Conservation (phyloP, 2,113 vertebrate species). For the Cygnus buccinator region DNA sequence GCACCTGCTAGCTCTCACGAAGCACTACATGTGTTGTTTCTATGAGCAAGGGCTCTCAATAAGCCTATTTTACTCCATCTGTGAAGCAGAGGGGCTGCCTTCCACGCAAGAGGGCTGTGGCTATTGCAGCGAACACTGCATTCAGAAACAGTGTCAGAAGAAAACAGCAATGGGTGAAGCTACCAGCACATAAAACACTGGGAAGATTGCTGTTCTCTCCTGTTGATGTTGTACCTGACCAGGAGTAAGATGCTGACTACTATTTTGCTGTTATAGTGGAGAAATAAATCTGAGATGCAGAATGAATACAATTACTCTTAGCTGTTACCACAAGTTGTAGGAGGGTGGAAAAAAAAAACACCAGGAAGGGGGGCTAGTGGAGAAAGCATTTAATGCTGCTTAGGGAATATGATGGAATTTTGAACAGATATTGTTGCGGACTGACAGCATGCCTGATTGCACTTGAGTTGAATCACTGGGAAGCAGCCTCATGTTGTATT, state of each 20-base stretch:
- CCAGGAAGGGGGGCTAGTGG: not conserved
- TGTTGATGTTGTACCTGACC: slow-evolving; percentile 24
- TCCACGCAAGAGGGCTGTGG: slow-evolving; percentile 45
- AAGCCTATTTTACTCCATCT: not conserved
- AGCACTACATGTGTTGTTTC: not conserved
- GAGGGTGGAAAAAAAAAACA: not conserved
- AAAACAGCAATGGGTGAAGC: slow-evolving; percentile 59
- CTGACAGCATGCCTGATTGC: slow-evolving; percentile 72
- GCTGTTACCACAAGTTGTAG: slow-evolving; percentile 72
- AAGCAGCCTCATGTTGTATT: slow-evolving; percentile 63
- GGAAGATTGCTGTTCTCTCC: not conserved
- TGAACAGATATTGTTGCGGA: slow-evolving; percentile 69
- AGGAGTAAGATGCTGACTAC: slow-evolving; percentile 23
- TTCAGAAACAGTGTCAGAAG: slow-evolving; percentile 34
- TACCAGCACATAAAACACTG: slow-evolving; percentile 24
- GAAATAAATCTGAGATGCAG: slow-evolving; percentile 60
- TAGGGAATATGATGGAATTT: slow-evolving; percentile 66
- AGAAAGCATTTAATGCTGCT: slow-evolving; percentile 38
- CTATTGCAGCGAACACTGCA: slow-evolving; percentile 64
- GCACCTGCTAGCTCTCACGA: slow-evolving; percentile 60
- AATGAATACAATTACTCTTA: slow-evolving; percentile 58
- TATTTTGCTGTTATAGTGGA: slow-evolving; percentile 18
- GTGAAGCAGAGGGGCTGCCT: slow-evolving; percentile 46
- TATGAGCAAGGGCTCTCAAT: slow-evolving; percentile 20
- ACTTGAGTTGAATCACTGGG: slow-evolving; percentile 71